Percentiles rank a stretch among this genome's conserved stretches.
phyloP scores from a whole-genome alignment of 2,888 invertebrate species.

The Drosophila picticornis region DNA sequence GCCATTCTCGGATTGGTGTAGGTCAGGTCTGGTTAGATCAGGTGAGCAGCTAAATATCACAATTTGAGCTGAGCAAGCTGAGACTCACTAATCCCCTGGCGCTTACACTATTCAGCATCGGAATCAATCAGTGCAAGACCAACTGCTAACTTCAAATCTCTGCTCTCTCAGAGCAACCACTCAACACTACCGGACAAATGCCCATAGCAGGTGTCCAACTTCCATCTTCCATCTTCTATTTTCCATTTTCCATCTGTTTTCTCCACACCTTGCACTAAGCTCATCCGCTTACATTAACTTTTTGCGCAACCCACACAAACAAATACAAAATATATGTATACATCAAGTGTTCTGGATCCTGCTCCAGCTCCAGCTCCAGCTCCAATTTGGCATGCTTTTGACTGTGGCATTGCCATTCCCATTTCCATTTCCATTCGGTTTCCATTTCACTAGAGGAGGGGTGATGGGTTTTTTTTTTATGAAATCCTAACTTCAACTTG shows the following conservation, averaged over 20 bases:
- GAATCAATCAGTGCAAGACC: constrained; percentile 30
- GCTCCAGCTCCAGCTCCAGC: constrained; percentile 1
- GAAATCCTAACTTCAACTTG: constrained; percentile 53
- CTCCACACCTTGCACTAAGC: constrained; percentile 29
- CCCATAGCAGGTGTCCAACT: neutral
- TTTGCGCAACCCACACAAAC: constrained; percentile 12
- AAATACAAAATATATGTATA: neutral
- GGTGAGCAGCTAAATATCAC: constrained; percentile 15
- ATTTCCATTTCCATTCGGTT: constrained; percentile 19
- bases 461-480: constrained; percentile 11
- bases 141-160: constrained; percentile 25
- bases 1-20: constrained; percentile 15
- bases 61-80: neutral
- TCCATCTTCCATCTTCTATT: neutral
- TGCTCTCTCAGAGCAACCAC: neutral
- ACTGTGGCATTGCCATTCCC: constrained; percentile 4
- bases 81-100: constrained; percentile 28
- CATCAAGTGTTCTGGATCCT: constrained; percentile 1
- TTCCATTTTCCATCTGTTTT: neutral
- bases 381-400: constrained; percentile 5
- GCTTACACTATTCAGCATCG: constrained; percentile 24
- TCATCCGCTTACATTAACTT: constrained; percentile 59
- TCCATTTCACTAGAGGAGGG: neutral
- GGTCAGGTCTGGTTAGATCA: constrained; percentile 31
- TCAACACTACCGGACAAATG: neutral